These are phyloP conservation scores for Hanleya hanleyi DNA, from an alignment of 2,888 invertebrate genomes.

Conservation along the genomic window DNA sequence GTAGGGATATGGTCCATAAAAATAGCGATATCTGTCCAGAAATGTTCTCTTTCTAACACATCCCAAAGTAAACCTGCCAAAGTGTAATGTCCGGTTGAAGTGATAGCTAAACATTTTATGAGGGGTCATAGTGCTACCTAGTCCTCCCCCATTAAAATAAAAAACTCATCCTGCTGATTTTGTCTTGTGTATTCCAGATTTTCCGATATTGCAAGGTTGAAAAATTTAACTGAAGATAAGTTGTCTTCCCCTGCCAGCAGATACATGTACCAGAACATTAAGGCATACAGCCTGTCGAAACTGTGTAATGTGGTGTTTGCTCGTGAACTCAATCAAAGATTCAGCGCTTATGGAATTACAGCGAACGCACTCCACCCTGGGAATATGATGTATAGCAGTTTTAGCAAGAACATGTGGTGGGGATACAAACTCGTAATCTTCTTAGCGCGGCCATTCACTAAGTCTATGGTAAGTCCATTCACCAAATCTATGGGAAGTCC, in stretches of 20 bases:
- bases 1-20: too few species aligned
- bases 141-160: too few species aligned
- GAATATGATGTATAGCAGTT: slow-evolving; percentile 87
- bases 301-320: slow-evolving; percentile 90
- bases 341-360: slow-evolving; percentile 50
- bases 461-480: slow-evolving; percentile 94
- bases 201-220: slow-evolving; percentile 56
- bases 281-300: slow-evolving; percentile 90
- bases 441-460: slow-evolving; percentile 93
- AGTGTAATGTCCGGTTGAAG: too few species aligned
- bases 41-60: too few species aligned
- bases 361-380: slow-evolving; percentile 69
- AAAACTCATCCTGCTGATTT: too few species aligned
- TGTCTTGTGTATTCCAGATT: too few species aligned
- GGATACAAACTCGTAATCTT: slow-evolving; percentile 84
- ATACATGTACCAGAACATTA: slow-evolving; percentile 89
- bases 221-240: slow-evolving; percentile 71
- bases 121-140: too few species aligned
- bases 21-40: too few species aligned
- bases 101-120: too few species aligned
- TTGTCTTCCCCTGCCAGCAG: slow-evolving; percentile 82
- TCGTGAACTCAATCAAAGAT: slow-evolving; percentile 80
- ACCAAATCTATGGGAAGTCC: slow-evolving; percentile 95
- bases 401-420: slow-evolving; percentile 91
- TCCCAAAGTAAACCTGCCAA: too few species aligned